Percentiles rank a stretch among this genome's conserved stretches.
These are phyloP conservation scores for Portevinia maculata DNA, from an alignment of 2,888 invertebrate species.

Conservation along the genomic window DNA sequence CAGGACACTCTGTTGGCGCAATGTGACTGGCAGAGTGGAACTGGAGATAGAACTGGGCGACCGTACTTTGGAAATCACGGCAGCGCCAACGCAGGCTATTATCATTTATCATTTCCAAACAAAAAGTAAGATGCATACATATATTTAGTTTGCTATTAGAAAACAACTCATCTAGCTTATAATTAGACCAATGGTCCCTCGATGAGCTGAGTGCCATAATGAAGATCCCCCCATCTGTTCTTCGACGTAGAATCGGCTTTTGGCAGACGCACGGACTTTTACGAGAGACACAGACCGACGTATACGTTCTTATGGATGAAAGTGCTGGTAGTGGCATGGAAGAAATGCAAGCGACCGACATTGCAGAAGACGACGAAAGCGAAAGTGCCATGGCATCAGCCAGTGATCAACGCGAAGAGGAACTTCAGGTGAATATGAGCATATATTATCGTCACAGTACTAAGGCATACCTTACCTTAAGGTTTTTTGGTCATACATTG, in stretches of 20 bases:
- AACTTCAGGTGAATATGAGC: constrained; percentile 88
- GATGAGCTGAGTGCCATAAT: constrained; percentile 93
- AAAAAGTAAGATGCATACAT: constrained; percentile 84
- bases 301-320: constrained; percentile 89
- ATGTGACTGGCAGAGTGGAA: constrained; percentile 95
- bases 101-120: constrained; percentile 96
- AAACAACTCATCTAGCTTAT: constrained; percentile 73
- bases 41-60: constrained; percentile 94
- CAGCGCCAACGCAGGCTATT: constrained; percentile 96
- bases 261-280: constrained; percentile 97
- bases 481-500: constrained; percentile 97
- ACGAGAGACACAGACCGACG: constrained; percentile 89
- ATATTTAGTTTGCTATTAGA: background rate
- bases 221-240: constrained; percentile 93
- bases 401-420: constrained; percentile 96
- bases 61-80: constrained; percentile 90
- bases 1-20: constrained; percentile 96
- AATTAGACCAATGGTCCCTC: constrained; percentile 90
- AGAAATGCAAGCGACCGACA: constrained; percentile 85
- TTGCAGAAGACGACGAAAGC: constrained; percentile 94
- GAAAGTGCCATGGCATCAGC: constrained; percentile 98
- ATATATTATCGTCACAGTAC: no score
- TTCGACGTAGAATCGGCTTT: constrained; percentile 93
- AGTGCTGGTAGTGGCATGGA: constrained; percentile 84
- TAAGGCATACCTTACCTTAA: no score